A percentile compares a stretch with the other conserved stretches of the same genome.
phyloP scores from a whole-genome alignment of 1,140 invertebrate genomes.

The Eueides isabella region DNA sequence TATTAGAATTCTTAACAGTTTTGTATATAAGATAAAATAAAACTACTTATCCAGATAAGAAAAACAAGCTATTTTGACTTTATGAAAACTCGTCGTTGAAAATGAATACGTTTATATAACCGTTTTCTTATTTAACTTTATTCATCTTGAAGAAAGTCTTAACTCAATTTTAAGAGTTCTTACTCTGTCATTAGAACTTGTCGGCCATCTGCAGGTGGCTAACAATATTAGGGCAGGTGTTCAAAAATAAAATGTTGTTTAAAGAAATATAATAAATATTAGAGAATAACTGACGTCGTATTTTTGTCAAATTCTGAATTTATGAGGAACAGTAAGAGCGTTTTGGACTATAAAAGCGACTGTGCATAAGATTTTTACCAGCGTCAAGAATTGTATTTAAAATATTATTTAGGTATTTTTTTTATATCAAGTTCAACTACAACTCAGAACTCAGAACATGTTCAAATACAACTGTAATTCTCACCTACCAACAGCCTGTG shows the following conservation, averaged over 20 bases:
- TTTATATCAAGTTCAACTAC: too few species aligned
- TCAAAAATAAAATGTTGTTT: too few species aligned
- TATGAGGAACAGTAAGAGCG: not conserved
- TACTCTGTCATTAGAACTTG: conserved; percentile 7
- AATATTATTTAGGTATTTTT: too few species aligned
- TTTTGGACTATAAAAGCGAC: too few species aligned
- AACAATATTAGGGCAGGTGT: not conserved
- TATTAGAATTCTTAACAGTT: too few species aligned
- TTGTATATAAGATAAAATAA: not conserved
- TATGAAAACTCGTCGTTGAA: not conserved
- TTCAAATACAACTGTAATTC: too few species aligned
- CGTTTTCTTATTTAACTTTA: conserved; percentile 12
- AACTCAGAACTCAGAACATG: too few species aligned
- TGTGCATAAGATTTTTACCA: too few species aligned
- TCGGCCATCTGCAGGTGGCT: not conserved
- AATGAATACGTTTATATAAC: not conserved
- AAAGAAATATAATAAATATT: not conserved
- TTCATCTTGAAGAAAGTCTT: conserved; percentile 3
- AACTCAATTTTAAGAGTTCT: conserved; percentile 11
- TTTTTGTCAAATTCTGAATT: not conserved
- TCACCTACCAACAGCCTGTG: too few species aligned
- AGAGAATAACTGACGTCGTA: not conserved
- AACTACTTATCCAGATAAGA: not conserved
- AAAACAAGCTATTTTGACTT: not conserved
- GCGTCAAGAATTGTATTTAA: too few species aligned